phyloP scores from a whole-genome alignment of 1,140 invertebrate species.

The Dinoponera quadriceps region DNA sequence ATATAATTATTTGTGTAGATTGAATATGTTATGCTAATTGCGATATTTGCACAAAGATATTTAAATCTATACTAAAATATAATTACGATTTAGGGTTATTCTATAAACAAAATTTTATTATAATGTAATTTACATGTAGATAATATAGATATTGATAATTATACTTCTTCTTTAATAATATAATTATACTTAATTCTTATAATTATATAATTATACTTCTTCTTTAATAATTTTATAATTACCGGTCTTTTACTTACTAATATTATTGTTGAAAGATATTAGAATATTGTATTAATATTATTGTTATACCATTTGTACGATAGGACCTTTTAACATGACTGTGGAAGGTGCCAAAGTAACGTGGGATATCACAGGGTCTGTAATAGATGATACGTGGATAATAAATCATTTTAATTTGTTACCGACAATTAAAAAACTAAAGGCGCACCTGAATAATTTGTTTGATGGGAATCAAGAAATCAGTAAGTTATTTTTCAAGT shows the following conservation, averaged over 20 bases:
- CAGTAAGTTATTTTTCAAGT: conserved; percentile 2
- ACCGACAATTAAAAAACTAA: not conserved
- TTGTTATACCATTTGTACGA: not conserved
- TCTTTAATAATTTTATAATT: no score
- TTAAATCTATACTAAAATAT: no score
- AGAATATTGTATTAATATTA: no score
- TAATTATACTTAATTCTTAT: not conserved
- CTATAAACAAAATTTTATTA: no score
- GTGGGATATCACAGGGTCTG: not conserved
- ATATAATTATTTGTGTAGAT: no score
- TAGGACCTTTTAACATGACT: not conserved
- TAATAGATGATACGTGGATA: not conserved
- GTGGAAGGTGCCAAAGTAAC: not conserved
- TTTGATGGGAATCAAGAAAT: not conserved
- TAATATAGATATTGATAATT: no score
- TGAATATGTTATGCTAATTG: no score
- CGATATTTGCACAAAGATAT: no score
- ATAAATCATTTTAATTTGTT: not conserved
- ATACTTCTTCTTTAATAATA: no score
- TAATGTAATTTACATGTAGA: no score
- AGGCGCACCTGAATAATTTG: not conserved
- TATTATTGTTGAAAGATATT: not conserved
- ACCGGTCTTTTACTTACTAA: no score
- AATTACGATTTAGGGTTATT: no score
- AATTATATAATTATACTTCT: not conserved